Evolutionary conservation across 2,888 invertebrate genomes (phyloP), one percentile per base, ranked within the genome.

Genomic region (Punctoribates punctum): DNA sequence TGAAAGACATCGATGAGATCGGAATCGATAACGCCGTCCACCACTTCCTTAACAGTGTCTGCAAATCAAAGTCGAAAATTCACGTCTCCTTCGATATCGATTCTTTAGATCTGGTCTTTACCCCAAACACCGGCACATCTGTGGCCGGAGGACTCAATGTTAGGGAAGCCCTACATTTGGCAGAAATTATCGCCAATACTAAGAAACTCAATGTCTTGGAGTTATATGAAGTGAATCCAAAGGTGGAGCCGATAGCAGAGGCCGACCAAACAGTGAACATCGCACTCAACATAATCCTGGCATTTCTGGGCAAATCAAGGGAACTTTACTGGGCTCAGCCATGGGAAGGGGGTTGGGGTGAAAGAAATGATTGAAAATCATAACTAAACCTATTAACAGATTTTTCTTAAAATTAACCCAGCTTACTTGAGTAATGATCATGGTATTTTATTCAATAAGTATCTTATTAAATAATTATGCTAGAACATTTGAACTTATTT

Each of bases 51-150:
- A 86, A 89, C 46, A 86, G 86, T 78, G 91, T 92, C 83, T 92
- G 93, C 0, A 85, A 87, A 79, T 81, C 82, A 27, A 81, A 81
- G 5, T 79, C 82, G 23, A 83, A 83, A 6, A 88, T 96, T 54
- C 96, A 97, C 82, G 88, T 96, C 20, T 95, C 95, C 83, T 96
- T 93, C 83, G 96, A 96, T 84, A 92, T 96, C 73, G 96, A 96
- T 84, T 88, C 91, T 0, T 84, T 96, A 77, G 96, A 96, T 84
- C 88, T 90, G 4, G 82, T 89, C 4, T 90, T 92, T 84, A 93
- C 94, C 0, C 94, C 95, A 0, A 91, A 92, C 82, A 96, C 96
- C 1, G 95, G 95, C 77, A 80, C 84, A 83, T 82, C 83, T 88
- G 96, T 94, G n/a, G 87, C 90, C 74, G 94, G 93, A 27, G 95